A percentile compares a stretch with the other conserved stretches of the same genome.
These are phyloP conservation scores for Percopsis transmontana DNA, from an alignment of 2,113 vertebrate genomes.

Conservation along the genomic window DNA sequence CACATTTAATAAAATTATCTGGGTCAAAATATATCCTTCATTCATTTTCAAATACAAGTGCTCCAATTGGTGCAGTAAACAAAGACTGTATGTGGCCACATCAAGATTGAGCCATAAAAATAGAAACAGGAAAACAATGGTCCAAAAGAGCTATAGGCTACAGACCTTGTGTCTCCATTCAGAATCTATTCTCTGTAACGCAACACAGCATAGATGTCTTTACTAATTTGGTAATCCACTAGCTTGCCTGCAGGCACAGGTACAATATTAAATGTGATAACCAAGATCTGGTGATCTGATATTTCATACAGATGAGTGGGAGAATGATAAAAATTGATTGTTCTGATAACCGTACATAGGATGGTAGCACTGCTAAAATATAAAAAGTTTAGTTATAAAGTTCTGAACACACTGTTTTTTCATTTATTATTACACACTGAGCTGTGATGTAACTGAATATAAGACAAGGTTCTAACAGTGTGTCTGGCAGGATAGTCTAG, in stretches of 20 bases:
- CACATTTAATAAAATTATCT: conserved; percentile 25
- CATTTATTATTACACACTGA: no score
- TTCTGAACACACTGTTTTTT: no score
- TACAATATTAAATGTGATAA: no score
- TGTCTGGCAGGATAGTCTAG: no score
- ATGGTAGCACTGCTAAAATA: no score
- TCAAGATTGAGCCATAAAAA: conserved; percentile 5
- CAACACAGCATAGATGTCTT: not conserved
- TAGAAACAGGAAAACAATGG: conserved; percentile 5
- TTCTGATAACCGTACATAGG: no score
- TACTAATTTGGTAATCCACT: not conserved
- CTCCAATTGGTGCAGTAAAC: conserved; percentile 55
- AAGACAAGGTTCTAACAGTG: no score
- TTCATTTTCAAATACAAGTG: conserved; percentile 35
- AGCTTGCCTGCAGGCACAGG: not conserved
- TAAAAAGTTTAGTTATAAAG: no score
- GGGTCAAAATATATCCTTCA: conserved; percentile 31
- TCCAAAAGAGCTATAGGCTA: not conserved
- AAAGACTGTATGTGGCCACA: conserved; percentile 20
- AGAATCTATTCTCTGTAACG: not conserved
- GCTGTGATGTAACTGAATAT: no score
- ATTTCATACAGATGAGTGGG: no score
- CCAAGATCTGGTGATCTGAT: no score
- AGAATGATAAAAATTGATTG: no score
- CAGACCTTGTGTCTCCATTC: conserved; percentile 26